Conservation (phyloP, 2,888 invertebrate genomes). For the Dastarcus helophoroides region DNA sequence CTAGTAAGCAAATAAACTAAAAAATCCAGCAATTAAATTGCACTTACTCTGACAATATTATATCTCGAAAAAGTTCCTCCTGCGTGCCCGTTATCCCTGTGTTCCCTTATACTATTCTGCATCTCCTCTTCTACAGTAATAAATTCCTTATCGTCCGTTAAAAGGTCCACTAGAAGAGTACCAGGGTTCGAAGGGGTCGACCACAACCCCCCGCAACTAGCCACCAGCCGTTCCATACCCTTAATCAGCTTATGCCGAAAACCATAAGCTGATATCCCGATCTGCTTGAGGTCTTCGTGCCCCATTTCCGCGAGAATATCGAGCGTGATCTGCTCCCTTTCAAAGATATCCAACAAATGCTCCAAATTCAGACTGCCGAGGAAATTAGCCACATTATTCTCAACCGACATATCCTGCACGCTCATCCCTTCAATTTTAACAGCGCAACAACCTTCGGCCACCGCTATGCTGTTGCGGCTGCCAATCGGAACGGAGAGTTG, state of each 20-base stretch:
- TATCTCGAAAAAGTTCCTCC: constrained; percentile 86
- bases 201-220: constrained; percentile 39
- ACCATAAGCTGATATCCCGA: constrained; percentile 92
- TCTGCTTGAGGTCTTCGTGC: constrained; percentile 90
- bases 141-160: constrained; percentile 75
- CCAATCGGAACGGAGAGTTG: constrained; percentile 59
- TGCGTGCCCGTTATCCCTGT: constrained; percentile 81
- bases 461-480: constrained; percentile 38
- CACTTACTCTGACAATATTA: constrained; percentile 75
- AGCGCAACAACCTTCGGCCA: constrained; percentile 43
- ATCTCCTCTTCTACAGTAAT: constrained; percentile 90
- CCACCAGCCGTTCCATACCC: constrained; percentile 57
- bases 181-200: constrained; percentile 54
- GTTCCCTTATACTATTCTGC: constrained; percentile 88
- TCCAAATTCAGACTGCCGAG: constrained; percentile 75
- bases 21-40: too few relatives aligned
- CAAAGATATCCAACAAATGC: constrained; percentile 73
- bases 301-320: constrained; percentile 96
- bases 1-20: too few relatives aligned
- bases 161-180: constrained; percentile 78
- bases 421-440: constrained; percentile 37
- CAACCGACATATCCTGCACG: constrained; percentile 40
- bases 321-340: constrained; percentile 88
- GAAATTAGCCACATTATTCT: constrained; percentile 57
- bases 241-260: constrained; percentile 86